Conservation (phyloP, 2,113 vertebrate genomes). For the Toxostoma redivivum region DNA sequence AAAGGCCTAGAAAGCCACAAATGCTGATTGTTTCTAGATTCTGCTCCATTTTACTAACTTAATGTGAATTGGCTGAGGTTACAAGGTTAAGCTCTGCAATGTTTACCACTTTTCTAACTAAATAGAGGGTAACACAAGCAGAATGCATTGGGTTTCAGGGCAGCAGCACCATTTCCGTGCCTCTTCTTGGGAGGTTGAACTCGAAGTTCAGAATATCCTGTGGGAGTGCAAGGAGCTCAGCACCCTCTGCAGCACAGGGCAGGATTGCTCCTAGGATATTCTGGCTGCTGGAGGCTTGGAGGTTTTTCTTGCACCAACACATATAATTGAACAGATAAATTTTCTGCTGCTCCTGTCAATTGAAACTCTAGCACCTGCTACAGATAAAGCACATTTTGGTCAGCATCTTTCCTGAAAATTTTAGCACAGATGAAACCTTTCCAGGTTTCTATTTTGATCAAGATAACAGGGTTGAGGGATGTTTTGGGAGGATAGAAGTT, state of each 20-base stretch:
- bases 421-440: neutral
- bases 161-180: neutral
- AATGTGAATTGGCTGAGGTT: constrained; percentile 41
- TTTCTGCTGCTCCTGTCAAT: neutral
- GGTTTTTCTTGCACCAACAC: neutral
- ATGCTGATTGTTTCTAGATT: constrained; percentile 26
- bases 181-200: constrained; percentile 40
- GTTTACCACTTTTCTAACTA: constrained; percentile 39
- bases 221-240: neutral
- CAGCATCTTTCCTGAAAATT: neutral
- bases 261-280: neutral
- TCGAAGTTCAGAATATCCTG: neutral
- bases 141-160: neutral
- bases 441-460: neutral
- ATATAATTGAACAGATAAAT: accelerated
- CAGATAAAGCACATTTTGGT: neutral
- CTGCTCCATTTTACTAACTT: constrained; percentile 20
- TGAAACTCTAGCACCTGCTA: neutral
- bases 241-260: neutral
- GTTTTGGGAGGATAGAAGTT: neutral
- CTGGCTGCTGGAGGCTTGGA: neutral
- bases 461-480: neutral
- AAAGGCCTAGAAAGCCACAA: constrained; percentile 36
- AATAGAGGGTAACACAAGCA: constrained; percentile 1
- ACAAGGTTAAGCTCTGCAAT: constrained; percentile 45